These are phyloP conservation scores for Rhyacophila evoluta DNA, from an alignment of 2,888 invertebrate species.

Conservation along the genomic window DNA sequence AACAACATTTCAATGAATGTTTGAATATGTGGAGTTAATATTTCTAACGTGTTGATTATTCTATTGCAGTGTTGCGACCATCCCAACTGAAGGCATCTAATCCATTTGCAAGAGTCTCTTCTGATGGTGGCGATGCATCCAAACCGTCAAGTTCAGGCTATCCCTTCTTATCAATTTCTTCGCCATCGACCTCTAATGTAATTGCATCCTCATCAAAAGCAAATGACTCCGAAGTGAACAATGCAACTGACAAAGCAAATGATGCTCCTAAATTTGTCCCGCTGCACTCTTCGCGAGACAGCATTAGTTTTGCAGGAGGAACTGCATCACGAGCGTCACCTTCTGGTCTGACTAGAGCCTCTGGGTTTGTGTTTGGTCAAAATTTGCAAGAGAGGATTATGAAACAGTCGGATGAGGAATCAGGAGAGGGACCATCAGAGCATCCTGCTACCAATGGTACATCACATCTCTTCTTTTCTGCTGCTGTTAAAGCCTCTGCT, in stretches of 20 bases:
- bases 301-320: conserved; percentile 49
- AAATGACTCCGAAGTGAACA: conserved; percentile 35
- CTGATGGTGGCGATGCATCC: not conserved
- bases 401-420: conserved; percentile 61
- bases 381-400: conserved; percentile 89
- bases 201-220: conserved; percentile 5
- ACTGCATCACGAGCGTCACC: conserved; percentile 58
- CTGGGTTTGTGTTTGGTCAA: conserved; percentile 90
- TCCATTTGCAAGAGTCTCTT: conserved; percentile 31
- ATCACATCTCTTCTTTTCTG: conserved; percentile 80
- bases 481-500: conserved; percentile 72
- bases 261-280: conserved; percentile 67
- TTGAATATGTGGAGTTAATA: no score
- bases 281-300: conserved; percentile 59
- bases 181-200: not conserved
- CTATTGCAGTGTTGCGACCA: conserved; percentile 43
- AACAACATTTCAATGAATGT: no score
- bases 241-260: conserved; percentile 40
- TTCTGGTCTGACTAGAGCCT: conserved; percentile 66
- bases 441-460: conserved; percentile 71
- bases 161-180: conserved; percentile 28
- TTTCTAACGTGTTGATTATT: no score
- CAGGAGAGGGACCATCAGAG: conserved; percentile 62
- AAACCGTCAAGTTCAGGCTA: conserved; percentile 6
- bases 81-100: conserved; percentile 43